Evolutionary conservation across 2,888 invertebrate genomes (phyloP).

Genomic region (Drosophila gaucha): DNA sequence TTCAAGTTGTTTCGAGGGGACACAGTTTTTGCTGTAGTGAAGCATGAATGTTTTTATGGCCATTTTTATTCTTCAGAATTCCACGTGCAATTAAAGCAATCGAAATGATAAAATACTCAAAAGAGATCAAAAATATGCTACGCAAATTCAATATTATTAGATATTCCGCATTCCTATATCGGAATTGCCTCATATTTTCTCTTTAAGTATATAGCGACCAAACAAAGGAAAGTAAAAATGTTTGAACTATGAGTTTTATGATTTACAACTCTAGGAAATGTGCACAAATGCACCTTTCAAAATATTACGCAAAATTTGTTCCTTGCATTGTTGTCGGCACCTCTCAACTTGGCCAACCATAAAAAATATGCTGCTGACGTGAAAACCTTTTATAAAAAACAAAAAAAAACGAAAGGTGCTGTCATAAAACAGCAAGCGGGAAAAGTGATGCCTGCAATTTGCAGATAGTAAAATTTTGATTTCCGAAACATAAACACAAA

Average conservation of each 20-base stretch:
- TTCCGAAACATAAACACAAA: slow-evolving; percentile 78
- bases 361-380: slow-evolving; percentile 66
- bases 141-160: neutral
- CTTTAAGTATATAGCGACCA: neutral
- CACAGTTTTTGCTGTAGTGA: slow-evolving; percentile 2
- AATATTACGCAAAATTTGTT: slow-evolving; percentile 70
- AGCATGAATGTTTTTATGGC: slow-evolving; percentile 44
- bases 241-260: slow-evolving; percentile 19
- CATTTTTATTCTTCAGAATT: neutral
- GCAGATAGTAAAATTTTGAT: slow-evolving; percentile 78
- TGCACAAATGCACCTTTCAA: slow-evolving; percentile 79
- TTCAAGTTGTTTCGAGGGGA: slow-evolving; percentile 41
- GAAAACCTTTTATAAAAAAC: slow-evolving; percentile 61
- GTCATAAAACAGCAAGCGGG: slow-evolving; percentile 75
- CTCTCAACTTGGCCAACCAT: slow-evolving; percentile 69
- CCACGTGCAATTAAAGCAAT: slow-evolving; percentile 10
- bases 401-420: slow-evolving; percentile 42
- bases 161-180: neutral
- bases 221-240: slow-evolving; percentile 20
- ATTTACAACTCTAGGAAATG: slow-evolving; percentile 64
- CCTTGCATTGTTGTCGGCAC: slow-evolving; percentile 50
- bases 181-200: neutral
- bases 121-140: neutral
- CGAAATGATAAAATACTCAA: neutral
- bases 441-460: slow-evolving; percentile 67